These are phyloP conservation scores for Lasiommata megera DNA, from an alignment of 2,888 invertebrate genomes.

Conservation along the genomic window DNA sequence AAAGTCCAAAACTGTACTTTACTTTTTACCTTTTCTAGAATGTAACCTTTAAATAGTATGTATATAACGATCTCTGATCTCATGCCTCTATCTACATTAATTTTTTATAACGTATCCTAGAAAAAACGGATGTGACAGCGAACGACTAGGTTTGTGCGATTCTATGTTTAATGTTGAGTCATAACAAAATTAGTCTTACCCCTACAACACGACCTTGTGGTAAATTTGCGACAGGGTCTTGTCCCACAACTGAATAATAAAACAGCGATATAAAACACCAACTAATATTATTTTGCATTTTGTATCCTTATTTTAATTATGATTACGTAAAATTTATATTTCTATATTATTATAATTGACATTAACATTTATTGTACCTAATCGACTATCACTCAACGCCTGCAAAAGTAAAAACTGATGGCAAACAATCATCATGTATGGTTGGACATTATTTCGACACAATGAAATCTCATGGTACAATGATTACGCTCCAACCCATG, in stretches of 20 bases:
- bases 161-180: no score
- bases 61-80: no score
- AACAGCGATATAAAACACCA: constrained; percentile 32
- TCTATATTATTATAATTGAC: not conserved
- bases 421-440: constrained; percentile 14
- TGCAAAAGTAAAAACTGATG: constrained; percentile 45
- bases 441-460: constrained; percentile 50
- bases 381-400: constrained; percentile 20
- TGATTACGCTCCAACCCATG: constrained; percentile 68
- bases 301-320: not conserved
- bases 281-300: constrained; percentile 4
- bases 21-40: no score
- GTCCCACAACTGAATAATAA: constrained; percentile 41
- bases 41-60: no score
- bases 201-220: constrained; percentile 82
- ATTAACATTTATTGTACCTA: not conserved
- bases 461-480: constrained; percentile 66
- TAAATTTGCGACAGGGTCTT: constrained; percentile 77
- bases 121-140: no score
- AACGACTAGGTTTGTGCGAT: no score
- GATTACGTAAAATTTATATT: not conserved
- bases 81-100: no score
- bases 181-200: constrained; percentile 59
- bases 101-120: no score
- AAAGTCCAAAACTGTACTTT: no score